Percentiles rank a stretch among this genome's conserved stretches.
Conservation (phyloP, 2,888 invertebrate species). For the Callimorpha dominula region DNA sequence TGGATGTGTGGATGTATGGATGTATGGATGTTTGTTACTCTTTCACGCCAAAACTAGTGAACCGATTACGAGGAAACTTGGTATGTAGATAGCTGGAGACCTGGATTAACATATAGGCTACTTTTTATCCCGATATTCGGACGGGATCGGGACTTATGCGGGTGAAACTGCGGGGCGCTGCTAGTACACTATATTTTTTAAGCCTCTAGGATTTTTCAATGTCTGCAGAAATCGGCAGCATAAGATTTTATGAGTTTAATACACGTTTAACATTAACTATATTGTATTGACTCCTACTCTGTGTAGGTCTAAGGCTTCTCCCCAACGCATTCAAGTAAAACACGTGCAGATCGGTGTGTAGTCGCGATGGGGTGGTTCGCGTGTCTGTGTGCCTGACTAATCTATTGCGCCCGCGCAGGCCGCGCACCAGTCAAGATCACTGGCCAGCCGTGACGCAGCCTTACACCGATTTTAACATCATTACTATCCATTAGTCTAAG, state of each 20-base stretch:
- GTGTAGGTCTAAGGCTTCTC: conserved; percentile 11
- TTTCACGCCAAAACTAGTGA: too few species aligned
- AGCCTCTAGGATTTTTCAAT: not conserved
- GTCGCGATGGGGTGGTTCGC: conserved; percentile 44
- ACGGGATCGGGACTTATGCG: too few species aligned
- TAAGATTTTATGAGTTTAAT: not conserved
- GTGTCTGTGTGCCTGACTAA: conserved; percentile 66
- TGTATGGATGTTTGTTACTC: too few species aligned
- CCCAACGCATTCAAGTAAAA: conserved; percentile 40
- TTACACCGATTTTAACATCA: conserved; percentile 74
- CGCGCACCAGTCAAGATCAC: conserved; percentile 78
- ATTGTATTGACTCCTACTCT: too few species aligned
- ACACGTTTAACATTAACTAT: too few species aligned
- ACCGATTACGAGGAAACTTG: too few species aligned
- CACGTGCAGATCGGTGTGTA: conserved; percentile 50
- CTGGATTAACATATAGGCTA: too few species aligned
- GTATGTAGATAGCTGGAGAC: too few species aligned
- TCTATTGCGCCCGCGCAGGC: conserved; percentile 76
- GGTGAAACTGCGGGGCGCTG: too few species aligned
- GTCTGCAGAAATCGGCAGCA: too few species aligned
- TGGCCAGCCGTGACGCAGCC: conserved; percentile 73
- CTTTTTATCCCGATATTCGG: too few species aligned
- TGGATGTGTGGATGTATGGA: too few species aligned
- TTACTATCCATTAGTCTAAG: conserved; percentile 58
- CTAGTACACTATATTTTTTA: not conserved